phyloP scores from a whole-genome alignment of 2,888 invertebrate genomes.

The Dexiosoma caninum region DNA sequence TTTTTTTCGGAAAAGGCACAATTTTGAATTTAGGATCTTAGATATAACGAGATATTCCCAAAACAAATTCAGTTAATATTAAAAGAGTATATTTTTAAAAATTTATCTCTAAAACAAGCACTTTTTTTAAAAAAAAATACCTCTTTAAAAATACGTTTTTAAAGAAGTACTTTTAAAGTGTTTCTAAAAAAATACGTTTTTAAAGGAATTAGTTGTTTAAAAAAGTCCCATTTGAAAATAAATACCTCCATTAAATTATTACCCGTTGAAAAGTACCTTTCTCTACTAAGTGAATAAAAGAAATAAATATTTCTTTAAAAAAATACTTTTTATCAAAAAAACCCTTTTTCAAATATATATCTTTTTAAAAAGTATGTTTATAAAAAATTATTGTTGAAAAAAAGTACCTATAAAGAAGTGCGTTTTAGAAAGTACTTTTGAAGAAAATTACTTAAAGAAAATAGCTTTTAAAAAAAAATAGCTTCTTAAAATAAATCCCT shows the following conservation, averaged over 20 bases:
- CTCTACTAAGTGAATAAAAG: no score
- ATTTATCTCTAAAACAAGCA: no score
- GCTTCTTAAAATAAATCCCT: not conserved
- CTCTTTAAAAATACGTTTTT: no score
- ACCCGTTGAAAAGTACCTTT: not conserved
- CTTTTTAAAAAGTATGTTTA: not conserved
- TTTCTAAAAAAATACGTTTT: not conserved
- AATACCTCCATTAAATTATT: no score
- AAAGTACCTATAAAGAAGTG: not conserved
- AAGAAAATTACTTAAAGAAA: not conserved
- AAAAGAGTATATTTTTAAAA: no score
- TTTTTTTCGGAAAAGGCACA: no score
- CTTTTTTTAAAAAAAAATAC: no score
- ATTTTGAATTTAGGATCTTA: no score
- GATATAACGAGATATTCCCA: no score
- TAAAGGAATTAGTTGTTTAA: not conserved
- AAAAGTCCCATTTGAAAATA: not conserved
- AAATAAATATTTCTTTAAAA: not conserved
- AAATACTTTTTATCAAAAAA: not conserved
- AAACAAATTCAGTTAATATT: no score
- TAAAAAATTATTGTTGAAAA: not conserved
- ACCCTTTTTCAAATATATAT: not conserved
- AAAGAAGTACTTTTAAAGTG: not conserved
- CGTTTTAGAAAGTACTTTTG: no score
- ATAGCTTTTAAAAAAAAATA: not conserved